phyloP scores from a whole-genome alignment of 2,113 vertebrate genomes.

The Stictonetta naevosa region DNA sequence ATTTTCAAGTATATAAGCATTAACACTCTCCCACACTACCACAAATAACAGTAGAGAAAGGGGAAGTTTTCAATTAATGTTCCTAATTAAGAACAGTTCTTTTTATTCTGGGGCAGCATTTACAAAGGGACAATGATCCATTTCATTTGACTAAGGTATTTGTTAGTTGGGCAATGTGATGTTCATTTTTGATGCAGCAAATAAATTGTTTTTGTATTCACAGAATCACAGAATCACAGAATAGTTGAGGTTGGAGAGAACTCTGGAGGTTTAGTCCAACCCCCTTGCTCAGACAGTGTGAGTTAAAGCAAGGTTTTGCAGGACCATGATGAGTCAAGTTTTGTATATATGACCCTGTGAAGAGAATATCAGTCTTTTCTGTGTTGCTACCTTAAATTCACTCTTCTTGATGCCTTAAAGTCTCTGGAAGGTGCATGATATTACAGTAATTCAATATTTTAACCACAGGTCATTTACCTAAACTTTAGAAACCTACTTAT shows the following conservation, averaged over 20 bases:
- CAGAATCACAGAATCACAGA: background rate
- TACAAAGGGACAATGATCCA: slow-evolving; percentile 1
- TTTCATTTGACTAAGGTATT: slow-evolving; percentile 33
- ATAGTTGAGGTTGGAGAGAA: background rate
- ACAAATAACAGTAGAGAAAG: slow-evolving; percentile 15
- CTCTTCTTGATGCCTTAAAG: background rate
- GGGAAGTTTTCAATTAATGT: slow-evolving; percentile 6
- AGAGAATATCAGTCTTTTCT: background rate
- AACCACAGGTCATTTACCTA: background rate
- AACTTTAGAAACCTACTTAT: background rate
- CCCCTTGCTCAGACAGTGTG: background rate
- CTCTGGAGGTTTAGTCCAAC: background rate
- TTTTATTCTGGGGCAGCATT: background rate
- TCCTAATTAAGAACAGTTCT: background rate
- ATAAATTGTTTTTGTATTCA: background rate
- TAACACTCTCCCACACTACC: slow-evolving; percentile 2
- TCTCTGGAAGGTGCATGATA: background rate
- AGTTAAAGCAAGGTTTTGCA: background rate
- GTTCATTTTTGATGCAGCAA: background rate
- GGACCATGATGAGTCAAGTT: background rate
- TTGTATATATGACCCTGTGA: background rate
- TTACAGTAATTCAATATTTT: background rate
- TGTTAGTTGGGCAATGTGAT: background rate
- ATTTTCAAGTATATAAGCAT: background rate
- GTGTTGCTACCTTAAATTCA: background rate